Percentiles rank a stretch among this genome's conserved stretches.
phyloP scores from a whole-genome alignment of 1,140 invertebrate species.

The Drosophila teissieri region DNA sequence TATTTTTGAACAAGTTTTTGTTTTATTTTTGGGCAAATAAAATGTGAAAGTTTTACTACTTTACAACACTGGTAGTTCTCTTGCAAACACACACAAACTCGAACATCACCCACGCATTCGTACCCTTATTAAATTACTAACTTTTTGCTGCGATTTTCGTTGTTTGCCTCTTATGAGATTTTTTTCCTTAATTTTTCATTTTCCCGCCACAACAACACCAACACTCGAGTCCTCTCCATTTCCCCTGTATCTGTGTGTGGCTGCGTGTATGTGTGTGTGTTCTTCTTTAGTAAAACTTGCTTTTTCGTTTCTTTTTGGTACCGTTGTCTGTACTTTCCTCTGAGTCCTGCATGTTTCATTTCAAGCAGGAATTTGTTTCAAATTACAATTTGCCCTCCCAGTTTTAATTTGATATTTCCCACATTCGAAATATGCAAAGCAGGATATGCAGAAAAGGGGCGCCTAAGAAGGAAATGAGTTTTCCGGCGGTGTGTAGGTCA shows the following conservation, averaged over 20 bases:
- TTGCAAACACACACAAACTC: conserved; percentile 23
- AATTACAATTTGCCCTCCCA: conserved; percentile 48
- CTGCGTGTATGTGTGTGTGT: conserved; percentile 24
- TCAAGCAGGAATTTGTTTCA: conserved; percentile 62
- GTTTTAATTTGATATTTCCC: conserved; percentile 66
- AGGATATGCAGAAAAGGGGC: neutral
- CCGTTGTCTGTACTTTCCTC: conserved; percentile 18
- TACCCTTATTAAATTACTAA: conserved; percentile 71
- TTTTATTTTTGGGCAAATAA: conserved; percentile 46
- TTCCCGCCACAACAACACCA: neutral
- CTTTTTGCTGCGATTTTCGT: conserved; percentile 58
- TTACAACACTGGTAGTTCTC: conserved; percentile 50
- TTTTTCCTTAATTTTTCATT: conserved; percentile 28
- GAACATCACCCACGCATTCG: conserved; percentile 25
- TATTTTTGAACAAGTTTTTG: conserved; percentile 43
- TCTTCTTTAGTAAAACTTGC: conserved; percentile 62
- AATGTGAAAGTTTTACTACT: conserved; percentile 53
- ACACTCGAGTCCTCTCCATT: conserved; percentile 24
- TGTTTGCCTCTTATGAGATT: conserved; percentile 59
- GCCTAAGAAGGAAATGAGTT: conserved; percentile 31
- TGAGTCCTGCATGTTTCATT: conserved; percentile 63
- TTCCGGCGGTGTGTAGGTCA: conserved; percentile 19
- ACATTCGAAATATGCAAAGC: conserved; percentile 36
- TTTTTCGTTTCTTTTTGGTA: conserved; percentile 29
- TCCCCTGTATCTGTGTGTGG: conserved; percentile 11